These are phyloP conservation scores for Drosophila asahinai DNA, from an alignment of 1,140 invertebrate species.

Conservation along the genomic window DNA sequence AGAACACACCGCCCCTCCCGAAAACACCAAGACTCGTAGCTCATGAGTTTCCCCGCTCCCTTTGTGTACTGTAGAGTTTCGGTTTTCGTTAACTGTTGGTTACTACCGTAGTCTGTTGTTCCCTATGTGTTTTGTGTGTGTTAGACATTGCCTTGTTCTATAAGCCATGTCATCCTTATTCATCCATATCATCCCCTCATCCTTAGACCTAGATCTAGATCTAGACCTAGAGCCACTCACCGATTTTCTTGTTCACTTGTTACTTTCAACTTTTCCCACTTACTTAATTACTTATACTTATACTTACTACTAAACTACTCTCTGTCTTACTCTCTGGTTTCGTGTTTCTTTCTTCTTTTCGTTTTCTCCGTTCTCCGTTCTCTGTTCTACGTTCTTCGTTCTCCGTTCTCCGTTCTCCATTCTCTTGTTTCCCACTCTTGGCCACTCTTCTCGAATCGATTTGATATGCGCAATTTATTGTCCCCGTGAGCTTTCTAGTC, in stretches of 20 bases:
- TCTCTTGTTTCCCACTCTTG: conserved; percentile 52
- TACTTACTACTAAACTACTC: conserved; percentile 61
- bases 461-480: conserved; percentile 60
- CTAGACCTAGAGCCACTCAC: not conserved
- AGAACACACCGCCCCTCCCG: conserved; percentile 25
- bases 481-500: conserved; percentile 64
- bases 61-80: conserved; percentile 46
- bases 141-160: conserved; percentile 47
- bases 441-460: conserved; percentile 46
- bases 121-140: conserved; percentile 36
- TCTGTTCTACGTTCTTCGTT: conserved; percentile 13
- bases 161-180: conserved; percentile 17
- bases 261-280: conserved; percentile 47
- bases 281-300: conserved; percentile 18
- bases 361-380: conserved; percentile 65
- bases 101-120: conserved; percentile 41
- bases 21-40: conserved; percentile 21
- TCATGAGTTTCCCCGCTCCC: conserved; percentile 32
- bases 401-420: conserved; percentile 36
- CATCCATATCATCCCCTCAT: conserved; percentile 6
- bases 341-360: conserved; percentile 73
- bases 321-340: conserved; percentile 70
- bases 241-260: conserved; percentile 44
- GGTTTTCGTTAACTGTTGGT: conserved; percentile 42
- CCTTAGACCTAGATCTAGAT: conserved; percentile 6